Base-by-base conservation (phyloP, 2,113 vertebrate genomes). In the Corydoras sp. region DNA sequence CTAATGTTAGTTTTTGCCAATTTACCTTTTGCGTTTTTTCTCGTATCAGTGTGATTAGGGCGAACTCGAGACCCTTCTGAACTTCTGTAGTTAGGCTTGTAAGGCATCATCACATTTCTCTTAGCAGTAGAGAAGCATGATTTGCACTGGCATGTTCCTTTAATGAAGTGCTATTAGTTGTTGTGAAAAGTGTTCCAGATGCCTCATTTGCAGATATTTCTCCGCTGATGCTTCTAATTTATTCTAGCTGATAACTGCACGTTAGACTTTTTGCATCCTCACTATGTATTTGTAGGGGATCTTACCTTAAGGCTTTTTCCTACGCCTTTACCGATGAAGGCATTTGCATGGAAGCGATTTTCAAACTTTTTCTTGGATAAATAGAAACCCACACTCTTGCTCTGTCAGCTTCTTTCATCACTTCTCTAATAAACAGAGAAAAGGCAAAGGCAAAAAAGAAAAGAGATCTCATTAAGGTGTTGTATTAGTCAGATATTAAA, bases 401-500 rank as follows among this genome's bases (percentile, higher is more conserved):
- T 62, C 30, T 72, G 69, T 68, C 66, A 73, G 70, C 35, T 63
- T 67, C 75, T 79, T 73, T 77, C 77, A 76, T 79, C 72, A 68
- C 65, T 73, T 71, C 68, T 72, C 65, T 76, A 69, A 79, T 75
- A 79, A 75, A 71, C 60, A 63, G 56, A 68, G 24, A 69, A 66
- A 69, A 68, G 65, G 55, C 53, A 60, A 68, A 65, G 68, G 65
- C 53, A 68, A 77, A 62, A 53, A n/a, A 56, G 35, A 43, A 76
- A 66, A 59, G 60, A 49, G 55, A 76, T 72, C 76, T 74, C 69
- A 78, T 82, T 82, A 80, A 71, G 73, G 18, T 69, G 68, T 73
- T 65, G 74, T 72, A 80, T 80, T 80, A 76, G 76, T 74, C 78
- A 77, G 78, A 80, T 78, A 82, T 77, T 80, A 82, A 70, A 78